phyloP scores from a whole-genome alignment of 2,113 vertebrate genomes.

The Ibidorhyncha struthersii region DNA sequence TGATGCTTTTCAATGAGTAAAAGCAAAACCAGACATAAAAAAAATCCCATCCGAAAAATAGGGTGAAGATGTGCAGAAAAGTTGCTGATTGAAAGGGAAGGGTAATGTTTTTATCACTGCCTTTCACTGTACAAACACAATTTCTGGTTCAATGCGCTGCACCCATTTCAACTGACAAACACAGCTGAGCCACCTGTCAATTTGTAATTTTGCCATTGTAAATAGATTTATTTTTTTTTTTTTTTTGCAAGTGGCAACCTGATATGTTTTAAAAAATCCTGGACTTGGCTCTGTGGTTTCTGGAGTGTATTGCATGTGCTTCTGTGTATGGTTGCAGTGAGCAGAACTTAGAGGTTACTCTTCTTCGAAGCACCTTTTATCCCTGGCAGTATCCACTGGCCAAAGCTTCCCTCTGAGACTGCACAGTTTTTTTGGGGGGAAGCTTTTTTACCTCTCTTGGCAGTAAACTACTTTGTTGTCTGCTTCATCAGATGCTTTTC shows the following conservation, averaged over 20 bases:
- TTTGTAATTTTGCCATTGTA: neutral
- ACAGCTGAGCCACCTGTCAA: neutral
- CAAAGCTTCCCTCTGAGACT: neutral
- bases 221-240: neutral
- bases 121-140: neutral
- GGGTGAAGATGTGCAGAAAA: neutral
- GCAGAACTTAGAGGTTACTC: neutral
- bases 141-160: neutral
- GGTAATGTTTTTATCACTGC: neutral
- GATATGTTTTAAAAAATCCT: neutral
- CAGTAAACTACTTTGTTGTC: neutral
- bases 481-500: neutral
- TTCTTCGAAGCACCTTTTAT: neutral
- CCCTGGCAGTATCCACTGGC: neutral
- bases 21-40: neutral
- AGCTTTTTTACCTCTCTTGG: neutral
- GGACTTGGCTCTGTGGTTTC: neutral
- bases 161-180: neutral
- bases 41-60: neutral
- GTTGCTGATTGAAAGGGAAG: neutral
- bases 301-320: neutral
- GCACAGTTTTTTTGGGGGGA: accelerated
- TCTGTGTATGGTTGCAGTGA: neutral
- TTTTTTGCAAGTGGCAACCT: neutral
- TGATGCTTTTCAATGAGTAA: neutral